Conservation (phyloP, 2,113 vertebrate species). For the Elanoides forficatus region DNA sequence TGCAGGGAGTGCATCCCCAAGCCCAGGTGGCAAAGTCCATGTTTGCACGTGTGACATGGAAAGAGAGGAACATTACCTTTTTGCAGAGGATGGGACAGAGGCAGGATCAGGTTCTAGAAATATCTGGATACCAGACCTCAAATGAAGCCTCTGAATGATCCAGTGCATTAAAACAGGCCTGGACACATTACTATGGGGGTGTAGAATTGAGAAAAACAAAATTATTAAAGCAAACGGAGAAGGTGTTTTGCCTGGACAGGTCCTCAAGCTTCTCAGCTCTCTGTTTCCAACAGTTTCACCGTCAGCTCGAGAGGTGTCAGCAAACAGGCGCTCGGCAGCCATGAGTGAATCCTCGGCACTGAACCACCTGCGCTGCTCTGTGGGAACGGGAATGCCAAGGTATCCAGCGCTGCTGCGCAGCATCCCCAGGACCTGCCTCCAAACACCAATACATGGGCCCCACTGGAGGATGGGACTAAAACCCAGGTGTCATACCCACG, state of each 20-base stretch:
- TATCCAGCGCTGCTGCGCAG: rapidly evolving
- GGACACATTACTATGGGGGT: background rate
- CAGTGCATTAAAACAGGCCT: background rate
- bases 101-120: background rate
- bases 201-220: slow-evolving; percentile 40
- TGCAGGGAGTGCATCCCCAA: background rate
- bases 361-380: background rate
- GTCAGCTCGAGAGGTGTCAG: background rate
- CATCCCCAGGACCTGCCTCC: background rate
- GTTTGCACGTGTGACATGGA: rapidly evolving
- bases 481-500: rapidly evolving
- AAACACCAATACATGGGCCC: rapidly evolving
- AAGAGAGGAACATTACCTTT: background rate
- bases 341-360: rapidly evolving
- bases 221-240: slow-evolving; percentile 16
- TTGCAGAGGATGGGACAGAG: background rate
- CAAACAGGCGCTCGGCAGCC: background rate
- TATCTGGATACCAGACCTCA: background rate
- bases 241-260: slow-evolving; percentile 44
- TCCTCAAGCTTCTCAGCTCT: background rate
- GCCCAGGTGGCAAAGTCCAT: background rate
- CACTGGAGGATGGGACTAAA: background rate
- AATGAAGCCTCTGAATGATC: background rate
- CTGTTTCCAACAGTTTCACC: background rate
- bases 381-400: background rate